Conservation (phyloP, 2,888 invertebrate species). For the Thumatha senex region DNA sequence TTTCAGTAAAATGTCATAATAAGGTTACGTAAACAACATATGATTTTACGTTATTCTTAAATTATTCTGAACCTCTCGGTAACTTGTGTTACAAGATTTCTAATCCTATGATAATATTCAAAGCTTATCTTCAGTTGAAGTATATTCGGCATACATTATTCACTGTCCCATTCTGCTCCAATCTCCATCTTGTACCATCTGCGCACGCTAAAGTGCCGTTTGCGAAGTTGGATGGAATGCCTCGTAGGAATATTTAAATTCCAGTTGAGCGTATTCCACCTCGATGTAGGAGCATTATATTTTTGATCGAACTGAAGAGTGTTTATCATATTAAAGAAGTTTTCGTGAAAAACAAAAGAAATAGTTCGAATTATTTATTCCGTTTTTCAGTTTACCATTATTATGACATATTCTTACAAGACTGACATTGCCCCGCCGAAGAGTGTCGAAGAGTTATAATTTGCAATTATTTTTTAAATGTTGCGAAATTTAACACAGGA, state of each 20-base stretch:
- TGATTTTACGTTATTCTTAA: too few species aligned
- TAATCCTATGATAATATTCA: conserved; percentile 1
- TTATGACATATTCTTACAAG: too few species aligned
- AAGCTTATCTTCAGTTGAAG: conserved; percentile 3
- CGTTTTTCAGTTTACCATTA: too few species aligned
- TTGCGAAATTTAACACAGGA: too few species aligned
- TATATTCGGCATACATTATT: conserved; percentile 7
- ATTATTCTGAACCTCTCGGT: neutral
- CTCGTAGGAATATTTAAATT: conserved; percentile 1
- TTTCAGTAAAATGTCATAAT: too few species aligned
- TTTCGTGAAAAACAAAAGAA: too few species aligned
- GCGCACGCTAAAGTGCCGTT: neutral
- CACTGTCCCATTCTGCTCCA: conserved; percentile 5
- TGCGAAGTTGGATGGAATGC: conserved; percentile 1
- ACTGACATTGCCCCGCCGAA: too few species aligned
- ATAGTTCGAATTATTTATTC: too few species aligned
- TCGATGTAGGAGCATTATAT: neutral
- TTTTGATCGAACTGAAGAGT: neutral
- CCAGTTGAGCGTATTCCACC: neutral
- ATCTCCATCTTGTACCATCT: conserved; percentile 5
- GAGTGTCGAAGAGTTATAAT: too few species aligned
- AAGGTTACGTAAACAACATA: too few species aligned
- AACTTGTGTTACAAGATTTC: neutral
- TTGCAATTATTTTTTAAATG: too few species aligned
- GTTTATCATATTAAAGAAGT: too few species aligned